phyloP scores from a whole-genome alignment of 2,888 invertebrate species.

The Neoscelio sp. region DNA sequence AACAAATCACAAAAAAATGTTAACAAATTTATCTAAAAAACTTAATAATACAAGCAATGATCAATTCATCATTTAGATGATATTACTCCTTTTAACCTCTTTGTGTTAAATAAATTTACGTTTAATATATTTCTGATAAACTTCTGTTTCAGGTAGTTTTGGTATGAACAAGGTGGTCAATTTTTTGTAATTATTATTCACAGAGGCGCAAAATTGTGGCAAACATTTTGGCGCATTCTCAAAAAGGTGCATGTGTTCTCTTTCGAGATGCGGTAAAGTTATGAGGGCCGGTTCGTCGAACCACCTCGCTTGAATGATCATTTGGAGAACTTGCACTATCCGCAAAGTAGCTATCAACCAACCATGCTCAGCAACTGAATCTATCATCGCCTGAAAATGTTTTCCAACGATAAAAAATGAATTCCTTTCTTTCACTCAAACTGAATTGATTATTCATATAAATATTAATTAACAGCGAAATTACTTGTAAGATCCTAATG shows the following conservation, averaged over 20 bases:
- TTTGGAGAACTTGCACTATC: conserved; percentile 92
- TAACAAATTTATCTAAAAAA: no score
- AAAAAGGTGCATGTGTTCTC: conserved; percentile 87
- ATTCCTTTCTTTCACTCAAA: no score
- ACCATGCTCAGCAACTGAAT: conserved; percentile 94
- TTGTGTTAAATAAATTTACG: not conserved
- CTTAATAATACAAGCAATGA: no score
- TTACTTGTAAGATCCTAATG: conserved; percentile 95
- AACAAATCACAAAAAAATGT: no score
- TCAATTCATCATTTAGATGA: no score
- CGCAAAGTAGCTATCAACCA: conserved; percentile 93
- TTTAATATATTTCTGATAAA: conserved; percentile 86
- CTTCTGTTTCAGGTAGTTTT: conserved; percentile 88
- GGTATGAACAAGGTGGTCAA: conserved; percentile 86
- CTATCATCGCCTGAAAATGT: conserved; percentile 97
- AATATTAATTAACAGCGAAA: not conserved
- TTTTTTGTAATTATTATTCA: conserved; percentile 85
- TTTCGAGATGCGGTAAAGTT: conserved; percentile 90
- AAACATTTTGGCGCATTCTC: conserved; percentile 79
- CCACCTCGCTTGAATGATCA: conserved; percentile 96
- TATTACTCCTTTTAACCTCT: no score
- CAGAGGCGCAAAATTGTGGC: conserved; percentile 85
- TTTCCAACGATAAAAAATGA: no score
- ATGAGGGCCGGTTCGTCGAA: conserved; percentile 89
- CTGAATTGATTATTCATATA: no score